Evolutionary conservation across 2,113 vertebrate species (phyloP).

Genomic region (Mola mola): DNA sequence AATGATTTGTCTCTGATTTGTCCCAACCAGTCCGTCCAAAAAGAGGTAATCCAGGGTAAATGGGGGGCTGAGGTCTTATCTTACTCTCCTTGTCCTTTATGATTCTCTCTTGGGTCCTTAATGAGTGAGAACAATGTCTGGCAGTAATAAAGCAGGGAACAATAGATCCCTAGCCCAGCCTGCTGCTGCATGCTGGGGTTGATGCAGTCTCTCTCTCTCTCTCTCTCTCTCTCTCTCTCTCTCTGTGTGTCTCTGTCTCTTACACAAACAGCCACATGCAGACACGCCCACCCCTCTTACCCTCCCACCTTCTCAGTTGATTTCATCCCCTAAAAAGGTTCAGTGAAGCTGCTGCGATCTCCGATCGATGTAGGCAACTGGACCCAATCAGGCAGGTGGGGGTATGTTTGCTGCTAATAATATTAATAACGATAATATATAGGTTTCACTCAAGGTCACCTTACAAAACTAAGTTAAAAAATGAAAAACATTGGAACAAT

Average conservation of each 20-base stretch:
- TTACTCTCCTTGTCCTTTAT: conserved; percentile 12
- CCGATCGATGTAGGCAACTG: conserved; percentile 16
- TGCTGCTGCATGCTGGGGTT: conserved; percentile 71
- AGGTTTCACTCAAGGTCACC: no score
- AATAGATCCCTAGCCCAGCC: conserved; percentile 77
- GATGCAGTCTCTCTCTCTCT: conserved; percentile 72
- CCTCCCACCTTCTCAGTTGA: conserved; percentile 17
- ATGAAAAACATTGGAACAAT: no score
- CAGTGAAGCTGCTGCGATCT: conserved; percentile 33
- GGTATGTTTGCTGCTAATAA: conserved; percentile 12
- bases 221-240: conserved; percentile 26
- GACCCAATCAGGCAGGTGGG: conserved; percentile 9
- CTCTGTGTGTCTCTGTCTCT: conserved; percentile 22
- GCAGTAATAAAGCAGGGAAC: conserved; percentile 73
- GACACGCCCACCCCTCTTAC: conserved; percentile 37
- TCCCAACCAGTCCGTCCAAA: conserved; percentile 45
- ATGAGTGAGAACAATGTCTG: conserved; percentile 54
- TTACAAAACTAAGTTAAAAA: no score
- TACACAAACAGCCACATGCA: conserved; percentile 34
- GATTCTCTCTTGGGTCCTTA: conserved; percentile 36
- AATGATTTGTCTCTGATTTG: conserved; percentile 49
- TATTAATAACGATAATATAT: no score
- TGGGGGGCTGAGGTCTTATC: conserved; percentile 24
- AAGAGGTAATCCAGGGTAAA: conserved; percentile 60
- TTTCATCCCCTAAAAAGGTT: conserved; percentile 21